These are phyloP conservation scores for Choristoneura fumiferana DNA, from an alignment of 1,140 invertebrate genomes.

Conservation along the genomic window DNA sequence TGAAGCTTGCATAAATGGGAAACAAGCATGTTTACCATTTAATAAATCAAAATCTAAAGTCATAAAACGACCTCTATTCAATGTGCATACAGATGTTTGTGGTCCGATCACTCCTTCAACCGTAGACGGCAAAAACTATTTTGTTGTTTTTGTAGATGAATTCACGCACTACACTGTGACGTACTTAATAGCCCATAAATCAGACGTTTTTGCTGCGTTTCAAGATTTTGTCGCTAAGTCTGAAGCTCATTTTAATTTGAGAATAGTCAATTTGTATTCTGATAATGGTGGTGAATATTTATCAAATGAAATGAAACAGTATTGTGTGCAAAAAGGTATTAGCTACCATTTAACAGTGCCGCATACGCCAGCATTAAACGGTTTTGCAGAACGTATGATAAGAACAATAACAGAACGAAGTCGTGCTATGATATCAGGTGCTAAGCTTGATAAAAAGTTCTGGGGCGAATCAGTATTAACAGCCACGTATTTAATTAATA, in stretches of 20 bases:
- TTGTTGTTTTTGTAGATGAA: too few relatives aligned
- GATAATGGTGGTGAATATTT: slow-evolving; percentile 61
- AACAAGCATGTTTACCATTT: slow-evolving; percentile 2
- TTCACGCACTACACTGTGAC: slow-evolving; percentile 38
- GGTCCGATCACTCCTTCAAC: slow-evolving; percentile 38
- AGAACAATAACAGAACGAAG: slow-evolving; percentile 57
- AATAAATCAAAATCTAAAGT: background rate
- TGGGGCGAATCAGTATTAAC: slow-evolving; percentile 53
- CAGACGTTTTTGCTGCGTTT: slow-evolving; percentile 43
- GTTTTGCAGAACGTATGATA: slow-evolving; percentile 67
- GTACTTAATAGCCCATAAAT: slow-evolving; percentile 43
- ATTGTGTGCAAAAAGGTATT: slow-evolving; percentile 58
- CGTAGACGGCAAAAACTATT: slow-evolving; percentile 43
- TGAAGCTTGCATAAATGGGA: too few relatives aligned
- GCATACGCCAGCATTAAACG: slow-evolving; percentile 72
- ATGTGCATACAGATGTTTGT: slow-evolving; percentile 49
- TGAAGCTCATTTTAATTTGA: slow-evolving; percentile 42
- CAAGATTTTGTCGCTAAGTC: slow-evolving; percentile 39
- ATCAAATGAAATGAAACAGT: slow-evolving; percentile 50
- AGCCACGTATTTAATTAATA: slow-evolving; percentile 61
- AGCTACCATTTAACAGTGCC: slow-evolving; percentile 58
- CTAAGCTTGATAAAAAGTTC: slow-evolving; percentile 36
- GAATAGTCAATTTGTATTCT: slow-evolving; percentile 47
- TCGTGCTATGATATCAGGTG: slow-evolving; percentile 46
- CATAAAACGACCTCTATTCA: background rate